phyloP scores from a whole-genome alignment of 2,888 invertebrate species.

The Baronia brevicornis region DNA sequence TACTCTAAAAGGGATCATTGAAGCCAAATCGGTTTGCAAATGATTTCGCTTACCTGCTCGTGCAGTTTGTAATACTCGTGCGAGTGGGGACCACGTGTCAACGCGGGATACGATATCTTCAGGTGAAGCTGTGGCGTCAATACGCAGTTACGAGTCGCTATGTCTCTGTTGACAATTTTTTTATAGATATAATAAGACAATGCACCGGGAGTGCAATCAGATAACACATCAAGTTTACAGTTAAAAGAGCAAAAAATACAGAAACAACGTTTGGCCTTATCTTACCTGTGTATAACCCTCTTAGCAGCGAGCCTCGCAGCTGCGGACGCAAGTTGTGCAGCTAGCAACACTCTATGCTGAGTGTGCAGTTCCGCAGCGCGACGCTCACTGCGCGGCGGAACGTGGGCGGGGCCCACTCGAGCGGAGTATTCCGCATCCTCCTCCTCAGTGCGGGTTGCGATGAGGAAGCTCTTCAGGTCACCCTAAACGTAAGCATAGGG shows the following conservation, averaged over 20 bases:
- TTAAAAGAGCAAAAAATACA: neutral
- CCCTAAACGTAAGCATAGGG: no score
- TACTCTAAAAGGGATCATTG: no score
- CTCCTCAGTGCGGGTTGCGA: constrained; percentile 76
- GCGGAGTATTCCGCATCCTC: constrained; percentile 42
- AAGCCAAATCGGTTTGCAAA: no score
- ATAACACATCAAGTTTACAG: no score
- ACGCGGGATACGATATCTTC: constrained; percentile 87
- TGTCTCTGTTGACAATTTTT: constrained; percentile 74
- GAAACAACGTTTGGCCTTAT: neutral
- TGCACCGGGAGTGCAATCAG: no score
- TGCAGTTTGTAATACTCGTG: constrained; percentile 92
- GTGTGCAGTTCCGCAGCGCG: constrained; percentile 75
- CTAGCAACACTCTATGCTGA: constrained; percentile 79
- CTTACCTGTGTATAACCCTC: constrained; percentile 86
- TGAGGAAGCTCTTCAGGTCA: constrained; percentile 91
- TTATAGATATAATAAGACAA: no score
- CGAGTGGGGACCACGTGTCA: constrained; percentile 89
- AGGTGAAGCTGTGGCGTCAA: constrained; percentile 87
- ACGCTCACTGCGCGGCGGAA: constrained; percentile 17
- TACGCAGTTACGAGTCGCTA: constrained; percentile 93
- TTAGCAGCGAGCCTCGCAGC: constrained; percentile 54
- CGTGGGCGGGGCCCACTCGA: constrained; percentile 32
- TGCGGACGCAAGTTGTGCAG: constrained; percentile 85
- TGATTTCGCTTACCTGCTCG: constrained; percentile 77